Percentiles rank a stretch among this genome's conserved stretches.
These are phyloP conservation scores for Phainopepla nitens DNA, from an alignment of 2,113 vertebrate species.

Conservation along the genomic window DNA sequence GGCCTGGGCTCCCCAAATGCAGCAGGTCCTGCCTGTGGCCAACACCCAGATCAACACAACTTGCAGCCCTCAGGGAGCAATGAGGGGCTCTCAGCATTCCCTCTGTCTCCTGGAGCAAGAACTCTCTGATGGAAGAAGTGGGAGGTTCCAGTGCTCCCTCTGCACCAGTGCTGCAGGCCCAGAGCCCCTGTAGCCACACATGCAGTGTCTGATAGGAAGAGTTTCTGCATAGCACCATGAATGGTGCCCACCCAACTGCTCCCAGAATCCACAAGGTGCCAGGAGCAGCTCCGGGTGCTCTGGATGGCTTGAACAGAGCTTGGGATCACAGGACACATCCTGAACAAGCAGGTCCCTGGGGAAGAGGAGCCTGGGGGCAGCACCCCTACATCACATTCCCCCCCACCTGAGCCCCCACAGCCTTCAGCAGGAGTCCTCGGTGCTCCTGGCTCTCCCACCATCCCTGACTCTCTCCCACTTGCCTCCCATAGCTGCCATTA, in stretches of 20 bases:
- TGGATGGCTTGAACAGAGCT: not conserved
- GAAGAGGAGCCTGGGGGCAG: not conserved
- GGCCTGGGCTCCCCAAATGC: not conserved
- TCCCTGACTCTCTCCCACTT: rapidly evolving
- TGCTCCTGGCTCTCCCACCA: not conserved
- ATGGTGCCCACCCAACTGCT: rapidly evolving
- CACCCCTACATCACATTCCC: too few species aligned
- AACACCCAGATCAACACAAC: rapidly evolving
- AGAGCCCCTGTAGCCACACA: rapidly evolving
- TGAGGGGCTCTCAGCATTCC: rapidly evolving
- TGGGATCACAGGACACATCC: rapidly evolving
- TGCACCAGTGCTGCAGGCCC: not conserved
- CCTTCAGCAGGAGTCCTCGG: not conserved
- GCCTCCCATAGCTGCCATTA: rapidly evolving
- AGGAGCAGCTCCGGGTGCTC: rapidly evolving
- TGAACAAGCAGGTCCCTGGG: not conserved
- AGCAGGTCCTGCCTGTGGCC: not conserved
- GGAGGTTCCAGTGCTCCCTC: not conserved
- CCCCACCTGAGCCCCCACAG: rapidly evolving
- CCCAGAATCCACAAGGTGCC: not conserved
- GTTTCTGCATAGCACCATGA: not conserved
- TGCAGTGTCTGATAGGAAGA: rapidly evolving
- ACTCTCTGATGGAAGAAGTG: rapidly evolving
- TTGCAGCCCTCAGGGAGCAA: not conserved
- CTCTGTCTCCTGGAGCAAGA: rapidly evolving